These are phyloP conservation scores for Listrodromus nycthemerus DNA, from an alignment of 2,888 invertebrate species.

Conservation along the genomic window DNA sequence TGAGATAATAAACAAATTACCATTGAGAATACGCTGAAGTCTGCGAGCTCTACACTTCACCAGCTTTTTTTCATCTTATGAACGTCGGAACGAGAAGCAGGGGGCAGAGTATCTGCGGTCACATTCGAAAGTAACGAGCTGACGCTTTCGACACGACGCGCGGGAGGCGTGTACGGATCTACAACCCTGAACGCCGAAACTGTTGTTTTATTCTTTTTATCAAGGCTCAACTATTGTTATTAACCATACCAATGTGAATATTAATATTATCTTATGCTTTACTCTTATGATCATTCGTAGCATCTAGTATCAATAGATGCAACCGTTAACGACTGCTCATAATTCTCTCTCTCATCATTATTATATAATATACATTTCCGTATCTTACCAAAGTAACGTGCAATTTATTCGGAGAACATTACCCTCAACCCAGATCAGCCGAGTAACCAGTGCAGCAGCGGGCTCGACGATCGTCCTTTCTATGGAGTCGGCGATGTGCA, in stretches of 20 bases:
- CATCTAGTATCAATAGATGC: not conserved
- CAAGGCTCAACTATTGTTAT: not conserved
- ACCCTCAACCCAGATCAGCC: not conserved
- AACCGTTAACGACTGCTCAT: too few species aligned
- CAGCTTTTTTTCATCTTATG: not conserved
- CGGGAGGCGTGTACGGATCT: not conserved
- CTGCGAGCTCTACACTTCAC: not conserved
- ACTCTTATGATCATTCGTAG: not conserved
- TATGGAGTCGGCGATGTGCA: conserved; percentile 58
- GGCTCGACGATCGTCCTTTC: conserved; percentile 38
- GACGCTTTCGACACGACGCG: not conserved
- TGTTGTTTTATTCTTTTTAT: not conserved
- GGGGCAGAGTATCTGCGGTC: not conserved
- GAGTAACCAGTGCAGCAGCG: conserved; percentile 1
- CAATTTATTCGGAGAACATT: not conserved
- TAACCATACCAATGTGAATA: not conserved
- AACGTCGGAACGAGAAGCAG: not conserved
- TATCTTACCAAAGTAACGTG: not conserved
- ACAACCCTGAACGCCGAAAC: not conserved
- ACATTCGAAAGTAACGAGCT: not conserved
- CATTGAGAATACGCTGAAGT: not conserved
- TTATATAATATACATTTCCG: not conserved
- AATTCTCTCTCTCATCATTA: not conserved
- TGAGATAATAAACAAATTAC: not conserved
- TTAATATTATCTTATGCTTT: not conserved